Evolutionary conservation across 2,888 invertebrate genomes (phyloP).

Genomic region (Melieria picta): DNA sequence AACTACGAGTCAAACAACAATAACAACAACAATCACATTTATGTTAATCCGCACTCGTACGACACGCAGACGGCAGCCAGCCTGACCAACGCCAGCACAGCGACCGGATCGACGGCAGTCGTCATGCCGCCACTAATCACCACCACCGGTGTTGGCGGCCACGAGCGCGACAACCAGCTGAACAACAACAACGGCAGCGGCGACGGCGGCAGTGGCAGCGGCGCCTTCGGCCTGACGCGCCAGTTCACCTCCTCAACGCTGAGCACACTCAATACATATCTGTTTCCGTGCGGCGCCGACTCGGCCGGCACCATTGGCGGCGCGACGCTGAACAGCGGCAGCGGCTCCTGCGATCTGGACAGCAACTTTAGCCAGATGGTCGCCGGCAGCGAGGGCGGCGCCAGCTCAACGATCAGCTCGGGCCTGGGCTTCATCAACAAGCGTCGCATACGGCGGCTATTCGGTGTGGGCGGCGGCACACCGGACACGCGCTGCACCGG

Average conservation of each 20-base stretch:
- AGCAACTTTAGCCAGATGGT: conserved; percentile 65
- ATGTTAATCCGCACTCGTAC: conserved; percentile 63
- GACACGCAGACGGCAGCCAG: conserved; percentile 61
- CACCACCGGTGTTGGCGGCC: conserved; percentile 18
- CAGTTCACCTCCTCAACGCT: conserved; percentile 60
- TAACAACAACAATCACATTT: conserved; percentile 62
- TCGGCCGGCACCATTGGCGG: conserved; percentile 56
- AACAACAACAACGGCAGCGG: conserved; percentile 47
- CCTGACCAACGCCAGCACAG: conserved; percentile 42
- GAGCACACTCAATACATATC: conserved; percentile 64
- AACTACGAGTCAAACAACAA: conserved; percentile 41
- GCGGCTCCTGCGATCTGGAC: conserved; percentile 60
- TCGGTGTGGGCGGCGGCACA: conserved; percentile 52
- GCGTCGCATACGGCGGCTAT: conserved; percentile 55
- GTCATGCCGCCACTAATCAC: conserved; percentile 40
- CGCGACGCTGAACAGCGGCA: conserved; percentile 53
- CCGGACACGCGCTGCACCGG: conserved; percentile 36
- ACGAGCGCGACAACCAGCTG: conserved; percentile 46
- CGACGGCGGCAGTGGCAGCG: conserved; percentile 31
- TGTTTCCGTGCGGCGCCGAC: conserved; percentile 59
- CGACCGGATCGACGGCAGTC: conserved; percentile 39
- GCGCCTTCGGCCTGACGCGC: conserved; percentile 51
- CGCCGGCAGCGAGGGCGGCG: conserved; percentile 50
- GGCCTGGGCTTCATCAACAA: conserved; percentile 59
- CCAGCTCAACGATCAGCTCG: conserved; percentile 41